A percentile compares a stretch with the other conserved stretches of the same genome.
Conservation (phyloP, 92 coral and sea anemone species). For the Paramuricea clavata region DNA sequence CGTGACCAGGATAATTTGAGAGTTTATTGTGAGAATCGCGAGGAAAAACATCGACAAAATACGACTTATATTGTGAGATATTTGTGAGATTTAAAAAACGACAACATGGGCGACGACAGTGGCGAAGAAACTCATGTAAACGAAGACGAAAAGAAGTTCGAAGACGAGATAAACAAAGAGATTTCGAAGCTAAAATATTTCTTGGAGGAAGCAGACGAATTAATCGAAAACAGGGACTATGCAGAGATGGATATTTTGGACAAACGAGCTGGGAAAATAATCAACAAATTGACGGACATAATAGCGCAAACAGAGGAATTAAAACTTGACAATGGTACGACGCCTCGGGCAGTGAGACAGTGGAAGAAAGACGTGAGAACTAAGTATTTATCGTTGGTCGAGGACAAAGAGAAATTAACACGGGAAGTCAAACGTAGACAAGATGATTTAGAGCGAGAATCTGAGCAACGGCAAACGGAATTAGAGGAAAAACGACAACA, state of each 20-base stretch:
- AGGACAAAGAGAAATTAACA: conserved; percentile 18
- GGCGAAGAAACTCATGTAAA: background rate
- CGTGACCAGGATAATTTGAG: no score
- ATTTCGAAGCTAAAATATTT: conserved; percentile 25
- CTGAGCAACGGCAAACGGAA: background rate
- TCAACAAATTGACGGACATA: conserved; percentile 5
- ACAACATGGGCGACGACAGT: background rate
- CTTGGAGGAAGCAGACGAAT: conserved; percentile 12
- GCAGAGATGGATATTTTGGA: conserved; percentile 10
- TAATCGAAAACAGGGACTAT: conserved; percentile 15
- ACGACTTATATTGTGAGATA: no score
- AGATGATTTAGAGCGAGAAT: conserved; percentile 8
- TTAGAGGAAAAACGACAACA: no score
- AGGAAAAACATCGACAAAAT: no score
- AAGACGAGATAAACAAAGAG: no score
- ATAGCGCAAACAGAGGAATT: conserved; percentile 20
- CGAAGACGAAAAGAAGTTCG: conserved; percentile 27
- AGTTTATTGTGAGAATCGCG: no score
- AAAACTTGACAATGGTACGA: conserved; percentile 10
- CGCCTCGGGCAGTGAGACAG: no score
- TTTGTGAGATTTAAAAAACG: no score
- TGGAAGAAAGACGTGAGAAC: no score
- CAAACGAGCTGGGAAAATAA: conserved; percentile 22
- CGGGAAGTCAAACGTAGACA: background rate
- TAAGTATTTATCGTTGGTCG: no score